Base-by-base conservation (phyloP, 2,888 invertebrate genomes). In the Cotesia congregata region DNA sequence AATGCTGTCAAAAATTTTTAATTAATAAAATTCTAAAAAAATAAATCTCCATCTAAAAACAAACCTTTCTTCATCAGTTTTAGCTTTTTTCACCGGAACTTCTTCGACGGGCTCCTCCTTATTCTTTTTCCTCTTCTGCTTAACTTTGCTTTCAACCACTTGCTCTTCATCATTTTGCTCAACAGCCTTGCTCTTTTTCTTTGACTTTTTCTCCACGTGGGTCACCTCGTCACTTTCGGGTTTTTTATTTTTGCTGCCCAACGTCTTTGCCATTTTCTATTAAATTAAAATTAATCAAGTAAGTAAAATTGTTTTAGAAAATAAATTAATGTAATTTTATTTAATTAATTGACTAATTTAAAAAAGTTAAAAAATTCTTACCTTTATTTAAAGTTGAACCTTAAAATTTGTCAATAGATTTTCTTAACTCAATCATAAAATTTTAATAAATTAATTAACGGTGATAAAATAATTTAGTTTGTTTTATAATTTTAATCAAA, bases 1-100 rank as follows among this genome's bases (percentile, higher is more conserved):
- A 15, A 79, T 82, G 20, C 30, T 74, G 72, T 65, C 62, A 64
- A 17, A 64, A 64, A 72, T 9, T 72, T 38, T 12, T 17, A 3
- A 72, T 20, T 41, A 40, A 59, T 65, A 15, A 70, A 60, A 50
- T 9, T 65, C 3, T 12, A 50, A 20, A 17, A 12, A 77, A 77
- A 39, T 59, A 5, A 40, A 38, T 41, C 17, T 30, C 30, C 2
- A 50, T 50, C 1, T 7, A 12, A 74, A n/a, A 17, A 4, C 41
- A 39, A 41, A 77, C 72, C 68, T 76, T 20, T 68, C 50, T 50
- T 50, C 71, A 6, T n/a, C 5, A 15, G 41, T 74, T 64, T 70
- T 77, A 7, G 20, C n/a, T 59, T 77, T 77, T 69, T 74, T 77
- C 6, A 60, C 39, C 41, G 41, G 9, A 38, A n/a, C 20, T 67